These are phyloP conservation scores for Chesias legatella DNA, from an alignment of 2,888 invertebrate species.

Conservation along the genomic window DNA sequence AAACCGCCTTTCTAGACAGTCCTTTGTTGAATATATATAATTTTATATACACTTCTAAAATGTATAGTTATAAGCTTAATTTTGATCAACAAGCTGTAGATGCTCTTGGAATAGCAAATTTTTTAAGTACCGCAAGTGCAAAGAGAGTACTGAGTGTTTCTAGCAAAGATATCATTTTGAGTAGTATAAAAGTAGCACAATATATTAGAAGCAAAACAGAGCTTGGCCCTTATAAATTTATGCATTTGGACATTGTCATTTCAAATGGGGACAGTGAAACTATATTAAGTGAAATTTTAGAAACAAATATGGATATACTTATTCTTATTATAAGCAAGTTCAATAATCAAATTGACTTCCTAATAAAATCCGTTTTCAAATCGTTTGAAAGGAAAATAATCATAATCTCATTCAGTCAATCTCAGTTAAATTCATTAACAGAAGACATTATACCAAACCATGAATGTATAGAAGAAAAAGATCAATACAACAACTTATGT, in stretches of 20 bases:
- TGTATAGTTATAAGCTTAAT: background rate
- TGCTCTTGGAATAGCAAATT: background rate
- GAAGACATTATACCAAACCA: background rate
- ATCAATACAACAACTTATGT: conserved; percentile 2
- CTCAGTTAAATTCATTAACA: background rate
- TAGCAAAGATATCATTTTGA: conserved; percentile 2
- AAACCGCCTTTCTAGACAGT: conserved; percentile 14
- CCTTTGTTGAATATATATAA: conserved; percentile 5
- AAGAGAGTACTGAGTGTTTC: background rate
- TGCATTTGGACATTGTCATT: conserved; percentile 1
- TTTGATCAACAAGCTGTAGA: conserved; percentile 2
- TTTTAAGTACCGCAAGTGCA: background rate
- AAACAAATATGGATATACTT: background rate
- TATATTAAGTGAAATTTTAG: conserved; percentile 3
- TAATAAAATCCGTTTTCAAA: background rate
- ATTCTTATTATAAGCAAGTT: background rate
- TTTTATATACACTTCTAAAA: conserved; percentile 1
- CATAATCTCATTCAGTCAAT: no score
- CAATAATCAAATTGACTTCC: background rate
- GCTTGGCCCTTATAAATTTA: background rate
- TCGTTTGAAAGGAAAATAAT: background rate
- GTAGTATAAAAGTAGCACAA: conserved; percentile 6
- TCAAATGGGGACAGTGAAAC: background rate
- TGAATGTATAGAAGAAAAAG: background rate
- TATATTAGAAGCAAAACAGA: background rate